Percentiles rank a stretch among this genome's conserved stretches.
Conservation (phyloP, 2,888 invertebrate species). For the Ariolimax columbianus region DNA sequence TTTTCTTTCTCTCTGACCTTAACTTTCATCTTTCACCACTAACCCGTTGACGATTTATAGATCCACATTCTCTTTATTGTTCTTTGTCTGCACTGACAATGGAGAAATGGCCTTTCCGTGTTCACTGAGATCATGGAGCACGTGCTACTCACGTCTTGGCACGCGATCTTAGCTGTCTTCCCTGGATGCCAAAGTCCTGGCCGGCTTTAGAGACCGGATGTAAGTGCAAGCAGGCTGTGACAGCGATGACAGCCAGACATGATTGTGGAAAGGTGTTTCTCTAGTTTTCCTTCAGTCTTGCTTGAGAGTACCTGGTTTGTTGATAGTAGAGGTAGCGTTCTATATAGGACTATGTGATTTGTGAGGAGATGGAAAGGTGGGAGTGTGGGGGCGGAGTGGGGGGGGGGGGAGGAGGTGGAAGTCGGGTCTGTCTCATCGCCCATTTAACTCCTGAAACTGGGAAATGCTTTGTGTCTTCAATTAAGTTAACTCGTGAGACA, state of each 20-base stretch:
- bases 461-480: too few species aligned
- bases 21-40: not conserved
- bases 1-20: not conserved
- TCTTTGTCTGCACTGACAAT: constrained; percentile 29
- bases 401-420: too few species aligned
- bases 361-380: too few species aligned
- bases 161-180: constrained; percentile 34
- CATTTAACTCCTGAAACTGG: too few species aligned
- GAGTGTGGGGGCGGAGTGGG: too few species aligned
- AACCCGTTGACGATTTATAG: constrained; percentile 4
- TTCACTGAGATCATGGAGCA: constrained; percentile 24
- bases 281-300: not conserved
- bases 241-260: not conserved
- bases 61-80: not conserved
- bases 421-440: too few species aligned
- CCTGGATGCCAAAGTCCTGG: not conserved
- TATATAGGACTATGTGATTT: not conserved
- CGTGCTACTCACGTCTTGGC: constrained; percentile 39
- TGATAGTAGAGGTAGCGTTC: not conserved
- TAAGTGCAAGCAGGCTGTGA: constrained; percentile 15
- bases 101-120: constrained; percentile 39
- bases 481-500: too few species aligned
- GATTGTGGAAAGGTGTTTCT: constrained; percentile 32
- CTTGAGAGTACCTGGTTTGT: not conserved
- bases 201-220: constrained; percentile 28